Conservation (phyloP, 1,140 invertebrate species). For the Lutraria rhynchaena region DNA sequence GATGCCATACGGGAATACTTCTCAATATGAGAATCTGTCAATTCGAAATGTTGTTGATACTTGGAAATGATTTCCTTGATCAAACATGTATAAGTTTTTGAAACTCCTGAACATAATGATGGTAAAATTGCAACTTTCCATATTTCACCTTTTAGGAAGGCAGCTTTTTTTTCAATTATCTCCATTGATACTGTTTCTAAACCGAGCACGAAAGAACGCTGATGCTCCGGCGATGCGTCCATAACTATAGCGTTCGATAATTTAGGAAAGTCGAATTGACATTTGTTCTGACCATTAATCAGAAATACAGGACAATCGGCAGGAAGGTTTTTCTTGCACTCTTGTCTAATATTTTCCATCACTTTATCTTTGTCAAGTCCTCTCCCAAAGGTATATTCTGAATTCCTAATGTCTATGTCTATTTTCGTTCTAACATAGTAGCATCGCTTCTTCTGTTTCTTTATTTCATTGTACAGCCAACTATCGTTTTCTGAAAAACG, state of each 20-base stretch:
- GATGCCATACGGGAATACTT: too few relatives aligned
- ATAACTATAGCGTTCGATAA: not conserved
- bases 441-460: not conserved
- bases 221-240: not conserved
- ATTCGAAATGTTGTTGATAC: too few relatives aligned
- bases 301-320: not conserved
- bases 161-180: not conserved
- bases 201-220: not conserved
- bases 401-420: slow-evolving; percentile 1
- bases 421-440: slow-evolving; percentile 16
- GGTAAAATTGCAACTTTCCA: not conserved
- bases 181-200: not conserved
- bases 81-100: too few relatives aligned
- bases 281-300: slow-evolving; percentile 5
- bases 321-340: not conserved
- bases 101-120: not conserved
- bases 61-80: too few relatives aligned
- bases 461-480: not conserved
- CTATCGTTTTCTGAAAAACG: slow-evolving; percentile 2
- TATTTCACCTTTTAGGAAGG: not conserved
- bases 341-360: not conserved
- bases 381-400: too few relatives aligned
- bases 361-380: not conserved
- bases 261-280: not conserved
- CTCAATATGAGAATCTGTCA: too few relatives aligned